Percentiles rank a stretch among this genome's conserved stretches.
These are phyloP conservation scores for Neoniphon sammara DNA, from an alignment of 2,797 vertebrate genomes.

Conservation along the genomic window DNA sequence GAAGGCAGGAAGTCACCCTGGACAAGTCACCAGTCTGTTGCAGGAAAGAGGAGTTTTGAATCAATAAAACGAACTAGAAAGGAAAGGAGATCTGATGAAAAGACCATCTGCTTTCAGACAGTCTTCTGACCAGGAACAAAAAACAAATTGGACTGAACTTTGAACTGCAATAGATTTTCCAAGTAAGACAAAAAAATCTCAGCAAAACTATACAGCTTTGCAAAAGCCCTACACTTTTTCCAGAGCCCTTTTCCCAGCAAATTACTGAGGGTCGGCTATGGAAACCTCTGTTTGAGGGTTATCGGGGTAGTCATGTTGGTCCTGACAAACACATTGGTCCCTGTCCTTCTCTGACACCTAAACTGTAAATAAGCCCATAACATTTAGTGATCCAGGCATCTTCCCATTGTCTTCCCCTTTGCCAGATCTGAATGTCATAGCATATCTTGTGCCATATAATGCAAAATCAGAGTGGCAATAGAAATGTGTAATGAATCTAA, in stretches of 20 bases:
- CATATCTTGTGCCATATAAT: constrained; percentile 44
- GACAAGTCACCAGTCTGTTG: not conserved
- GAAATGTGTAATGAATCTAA: constrained; percentile 56
- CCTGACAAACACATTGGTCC: too few relatives aligned
- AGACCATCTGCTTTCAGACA: not conserved
- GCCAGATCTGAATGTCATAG: constrained; percentile 30
- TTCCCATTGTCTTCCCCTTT: constrained; percentile 36
- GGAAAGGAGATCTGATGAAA: not conserved
- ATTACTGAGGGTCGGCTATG: too few relatives aligned
- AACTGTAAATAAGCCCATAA: too few relatives aligned
- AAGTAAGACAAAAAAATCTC: too few relatives aligned
- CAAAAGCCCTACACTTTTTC: too few relatives aligned
- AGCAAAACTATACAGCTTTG: too few relatives aligned
- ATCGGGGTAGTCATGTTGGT: too few relatives aligned
- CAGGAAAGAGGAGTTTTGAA: not conserved
- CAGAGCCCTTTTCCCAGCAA: too few relatives aligned
- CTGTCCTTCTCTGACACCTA: too few relatives aligned
- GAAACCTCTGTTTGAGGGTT: too few relatives aligned
- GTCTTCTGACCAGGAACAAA: not conserved
- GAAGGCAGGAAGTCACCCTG: not conserved
- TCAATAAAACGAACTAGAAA: not conserved
- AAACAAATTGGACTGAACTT: too few relatives aligned
- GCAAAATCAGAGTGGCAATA: constrained; percentile 64
- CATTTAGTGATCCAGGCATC: not conserved
- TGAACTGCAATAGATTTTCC: too few relatives aligned